Base-by-base conservation (phyloP, 2,113 vertebrate genomes). In the Neolamprologus caudopunctatus region DNA sequence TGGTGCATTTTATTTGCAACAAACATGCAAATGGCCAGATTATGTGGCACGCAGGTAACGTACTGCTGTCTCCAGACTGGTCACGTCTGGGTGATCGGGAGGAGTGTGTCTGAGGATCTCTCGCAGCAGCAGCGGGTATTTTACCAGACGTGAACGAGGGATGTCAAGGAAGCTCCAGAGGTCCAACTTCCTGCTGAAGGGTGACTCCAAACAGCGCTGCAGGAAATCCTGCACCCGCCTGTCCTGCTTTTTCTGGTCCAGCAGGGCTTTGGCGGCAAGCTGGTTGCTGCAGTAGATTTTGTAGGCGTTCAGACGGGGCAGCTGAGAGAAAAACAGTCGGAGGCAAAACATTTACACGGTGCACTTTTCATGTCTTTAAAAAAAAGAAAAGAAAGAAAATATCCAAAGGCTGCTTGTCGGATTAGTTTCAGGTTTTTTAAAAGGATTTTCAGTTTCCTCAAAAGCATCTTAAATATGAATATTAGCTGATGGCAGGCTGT, bases 81-180 rank as follows among this genome's bases (percentile, higher is more conserved):
- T 90, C 5, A 96, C 61, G 8, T 99, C 99, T 0, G 96, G 95
- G 47, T 99, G 98, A 16, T 98, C 98, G 12, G 98, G 95, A 4
- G 98, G 97, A 4, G 98, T 99, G 93, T 99, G 98, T 89, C 95
- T 94, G 45, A 99, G 96, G 94, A 99, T 98, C 95, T 99, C 99
- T 86, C 97, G 97, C 37, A 99, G 94, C 58, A 99, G 96, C 88
- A 99, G 96, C 0, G 99, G 99, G 87, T 99, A 99, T 83, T 99
- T 99, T 86, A 99, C 98, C 24, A 99, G 96, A 13, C 98, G 97
- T 47, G 98, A 99, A 7, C 98, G 97, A 3, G 99, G 99, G 81
- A 99, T 98, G 93, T 99, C 99, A 58, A 99, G 93, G 96, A 99
- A 99, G 95, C 98, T 99, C 98, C 99, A 99, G 0, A 99, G 97